Conservation (phyloP, 2,888 invertebrate genomes). For the Eugnorisma glareosa region DNA sequence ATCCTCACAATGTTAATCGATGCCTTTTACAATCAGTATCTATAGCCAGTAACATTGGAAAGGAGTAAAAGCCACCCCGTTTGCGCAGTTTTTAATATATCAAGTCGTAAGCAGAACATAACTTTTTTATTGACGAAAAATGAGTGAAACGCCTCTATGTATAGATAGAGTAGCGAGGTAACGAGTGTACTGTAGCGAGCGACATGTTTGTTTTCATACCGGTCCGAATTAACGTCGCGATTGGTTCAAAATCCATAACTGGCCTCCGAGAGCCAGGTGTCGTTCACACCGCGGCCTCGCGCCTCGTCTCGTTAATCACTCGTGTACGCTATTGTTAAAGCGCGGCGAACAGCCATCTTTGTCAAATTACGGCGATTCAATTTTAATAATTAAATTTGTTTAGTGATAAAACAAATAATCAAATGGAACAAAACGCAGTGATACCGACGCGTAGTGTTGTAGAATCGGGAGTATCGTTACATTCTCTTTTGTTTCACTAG, state of each 20-base stretch:
- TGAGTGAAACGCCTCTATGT: conserved; percentile 79
- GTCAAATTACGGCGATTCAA: conserved; percentile 89
- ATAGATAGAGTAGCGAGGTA: conserved; percentile 77
- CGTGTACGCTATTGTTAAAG: conserved; percentile 90
- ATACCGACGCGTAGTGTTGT: conserved; percentile 81
- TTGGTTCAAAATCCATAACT: conserved; percentile 91
- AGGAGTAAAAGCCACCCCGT: conserved; percentile 44
- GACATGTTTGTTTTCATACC: conserved; percentile 90
- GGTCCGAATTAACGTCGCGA: conserved; percentile 90
- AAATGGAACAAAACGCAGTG: conserved; percentile 85
- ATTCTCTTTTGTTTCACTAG: conserved; percentile 89
- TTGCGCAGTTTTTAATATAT: conserved; percentile 68
- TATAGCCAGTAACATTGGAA: conserved; percentile 35
- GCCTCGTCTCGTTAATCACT: conserved; percentile 91
- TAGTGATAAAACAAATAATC: conserved; percentile 74
- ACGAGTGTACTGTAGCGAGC: conserved; percentile 75
- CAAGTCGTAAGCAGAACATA: conserved; percentile 69
- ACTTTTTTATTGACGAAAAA: conserved; percentile 82
- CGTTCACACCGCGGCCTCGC: conserved; percentile 91
- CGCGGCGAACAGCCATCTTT: conserved; percentile 90
- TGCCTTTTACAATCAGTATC: conserved; percentile 33
- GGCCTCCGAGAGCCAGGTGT: conserved; percentile 91
- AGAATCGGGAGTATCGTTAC: conserved; percentile 83
- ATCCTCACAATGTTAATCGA: conserved; percentile 24
- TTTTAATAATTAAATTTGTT: conserved; percentile 84